Base-by-base conservation (phyloP, 2,888 invertebrate species). In the Leucoma salicis region DNA sequence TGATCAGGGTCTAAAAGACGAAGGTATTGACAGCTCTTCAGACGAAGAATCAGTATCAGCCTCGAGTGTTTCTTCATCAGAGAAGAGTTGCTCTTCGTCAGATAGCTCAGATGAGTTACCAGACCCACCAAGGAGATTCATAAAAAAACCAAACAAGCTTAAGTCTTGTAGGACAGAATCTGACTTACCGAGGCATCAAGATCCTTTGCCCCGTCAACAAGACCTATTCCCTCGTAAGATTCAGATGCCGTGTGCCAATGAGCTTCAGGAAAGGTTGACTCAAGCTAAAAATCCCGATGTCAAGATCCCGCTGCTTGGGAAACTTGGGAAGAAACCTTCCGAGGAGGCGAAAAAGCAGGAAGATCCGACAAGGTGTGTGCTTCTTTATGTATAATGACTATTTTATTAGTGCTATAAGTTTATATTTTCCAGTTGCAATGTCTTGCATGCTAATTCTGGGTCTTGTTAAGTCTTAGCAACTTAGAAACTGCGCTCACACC, bases 11-110 rank as follows among this genome's bases (percentile, higher is more conserved):
- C 74, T 90, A 2, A 90, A 90, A 69, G 90, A 90, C 58, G 90
- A 90, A 68, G 90, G 90, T 45, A 90, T 90, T 51, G 90, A 90
- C 66, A 90, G 90, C 49, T 90, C 90, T 15, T 90, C 90, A 1
- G 90, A 90, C 39, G 90, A 90, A 39, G 90, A 90, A 46, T 83
- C 89, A 4, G 80, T 69, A 0, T 81, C 88, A 0, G 78, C 80
- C 1, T 83, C 86, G 34, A 83, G 75, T 49, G 84, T 85, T 2
- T 87, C 89, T 2, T 90, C 90, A 2, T 88, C 89, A 41, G 89
- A 89, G 48, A 87, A 89, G 33, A 89, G 89, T 61, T 88, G 87
- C 38, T 81, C 88, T 12, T 88, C 89, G 35, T 87, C 89, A 32
- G 87, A 87, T 50, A 85, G 82, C 43, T 88, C 87, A 2, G 89